phyloP scores from a whole-genome alignment of 2,888 invertebrate genomes.

The Mesoligia furuncula region DNA sequence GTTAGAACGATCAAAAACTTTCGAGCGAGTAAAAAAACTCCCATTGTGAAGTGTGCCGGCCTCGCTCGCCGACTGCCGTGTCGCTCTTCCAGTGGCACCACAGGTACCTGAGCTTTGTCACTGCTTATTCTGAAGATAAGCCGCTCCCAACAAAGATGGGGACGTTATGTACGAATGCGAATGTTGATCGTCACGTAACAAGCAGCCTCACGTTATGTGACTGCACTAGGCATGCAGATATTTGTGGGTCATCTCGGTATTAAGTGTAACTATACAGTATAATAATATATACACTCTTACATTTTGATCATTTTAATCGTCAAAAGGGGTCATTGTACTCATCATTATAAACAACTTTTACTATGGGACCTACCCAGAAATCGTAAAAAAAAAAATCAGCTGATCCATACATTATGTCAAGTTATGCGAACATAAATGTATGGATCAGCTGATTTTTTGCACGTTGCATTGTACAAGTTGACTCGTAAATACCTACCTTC shows the following conservation, averaged over 20 bases:
- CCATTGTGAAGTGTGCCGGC: not conserved
- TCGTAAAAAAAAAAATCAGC: no score
- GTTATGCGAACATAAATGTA: no score
- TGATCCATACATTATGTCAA: no score
- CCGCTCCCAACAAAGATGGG: not conserved
- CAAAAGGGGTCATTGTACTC: no score
- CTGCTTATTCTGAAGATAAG: not conserved
- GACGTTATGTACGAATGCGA: not conserved
- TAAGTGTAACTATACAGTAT: not conserved
- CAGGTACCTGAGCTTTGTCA: not conserved
- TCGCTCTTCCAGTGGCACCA: not conserved
- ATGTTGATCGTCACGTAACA: not conserved
- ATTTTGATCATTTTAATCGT: no score
- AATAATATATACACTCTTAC: no score
- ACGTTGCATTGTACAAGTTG: not conserved
- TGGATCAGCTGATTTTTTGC: no score
- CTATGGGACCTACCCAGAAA: no score
- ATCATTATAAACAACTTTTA: no score
- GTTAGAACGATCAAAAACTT: no score
- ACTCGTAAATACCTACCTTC: not conserved
- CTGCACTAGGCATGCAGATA: not conserved
- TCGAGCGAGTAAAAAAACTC: not conserved
- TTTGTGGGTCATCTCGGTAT: not conserved
- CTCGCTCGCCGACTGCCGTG: not conserved
- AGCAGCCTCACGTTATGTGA: not conserved